phyloP scores from a whole-genome alignment of 2,888 invertebrate genomes.

The Euplagia quadripunctaria region DNA sequence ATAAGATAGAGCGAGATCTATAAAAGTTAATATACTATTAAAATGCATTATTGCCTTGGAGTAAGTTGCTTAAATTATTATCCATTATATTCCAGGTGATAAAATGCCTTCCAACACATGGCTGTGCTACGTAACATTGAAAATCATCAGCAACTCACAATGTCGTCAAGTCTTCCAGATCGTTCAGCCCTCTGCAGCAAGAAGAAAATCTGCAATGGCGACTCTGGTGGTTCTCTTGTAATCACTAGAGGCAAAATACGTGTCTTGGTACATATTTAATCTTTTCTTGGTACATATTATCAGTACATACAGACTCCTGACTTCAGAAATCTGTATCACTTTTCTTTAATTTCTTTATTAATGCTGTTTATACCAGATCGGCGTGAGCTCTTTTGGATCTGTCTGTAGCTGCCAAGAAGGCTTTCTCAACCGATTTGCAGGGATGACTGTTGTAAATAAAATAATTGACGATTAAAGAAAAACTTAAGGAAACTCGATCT shows the following conservation, averaged over 20 bases:
- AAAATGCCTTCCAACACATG: neutral
- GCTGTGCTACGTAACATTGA: constrained; percentile 44
- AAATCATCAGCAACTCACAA: constrained; percentile 49
- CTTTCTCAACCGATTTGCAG: constrained; percentile 62
- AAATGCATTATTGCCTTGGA: neutral
- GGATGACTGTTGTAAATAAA: constrained; percentile 53
- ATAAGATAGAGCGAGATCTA: too few relatives aligned
- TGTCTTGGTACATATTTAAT: constrained; percentile 51
- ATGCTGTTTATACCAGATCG: constrained; percentile 54
- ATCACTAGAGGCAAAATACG: constrained; percentile 10
- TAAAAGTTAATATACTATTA: too few relatives aligned
- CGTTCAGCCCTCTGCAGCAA: constrained; percentile 47
- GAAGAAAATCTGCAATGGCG: constrained; percentile 58
- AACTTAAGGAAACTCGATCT: too few relatives aligned
- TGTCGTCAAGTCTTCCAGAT: constrained; percentile 47
- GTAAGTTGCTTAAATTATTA: neutral
- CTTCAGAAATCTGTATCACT: neutral
- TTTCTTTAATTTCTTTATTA: neutral
- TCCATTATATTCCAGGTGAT: constrained; percentile 25
- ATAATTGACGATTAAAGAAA: neutral
- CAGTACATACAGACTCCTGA: neutral
- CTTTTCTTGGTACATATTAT: neutral
- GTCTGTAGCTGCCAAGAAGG: constrained; percentile 57
- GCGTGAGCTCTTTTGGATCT: constrained; percentile 63
- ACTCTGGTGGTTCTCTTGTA: constrained; percentile 68